A percentile compares a stretch with the other conserved stretches of the same genome.
Conservation (phyloP, 1,140 invertebrate genomes). For the honey bee (Apis mellifera) region Amel_HAv3.1 CM009935.2:795001-795500, state of each 20-base stretch:
- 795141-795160: slow-evolving; percentile 15
- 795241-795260: slow-evolving; percentile 23
- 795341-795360: slow-evolving; percentile 94
- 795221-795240: slow-evolving; percentile 48
- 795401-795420: slow-evolving; percentile 98
- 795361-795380: slow-evolving; percentile 93
- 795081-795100: not conserved
- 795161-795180: slow-evolving; percentile 49
- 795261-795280: slow-evolving; percentile 6
- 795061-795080: slow-evolving; percentile 5
- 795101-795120: slow-evolving; percentile 2
- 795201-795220: slow-evolving; percentile 54
- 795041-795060: not conserved
- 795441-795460: slow-evolving; percentile 96
- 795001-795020: slow-evolving; percentile 4
- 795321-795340: slow-evolving; percentile 92
- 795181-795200: slow-evolving; percentile 39
- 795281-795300: slow-evolving; percentile 29
- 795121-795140: slow-evolving; percentile 23
- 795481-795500: slow-evolving; percentile 87
- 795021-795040: not conserved
- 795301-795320: slow-evolving; percentile 73
- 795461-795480: slow-evolving; percentile 97
- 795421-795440: slow-evolving; percentile 99
- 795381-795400: slow-evolving; percentile 98